Percentiles rank a stretch among this genome's conserved stretches.
Evolutionary conservation across 2,113 vertebrate genomes (phyloP).

Genomic region (Synchiropus splendidus): DNA sequence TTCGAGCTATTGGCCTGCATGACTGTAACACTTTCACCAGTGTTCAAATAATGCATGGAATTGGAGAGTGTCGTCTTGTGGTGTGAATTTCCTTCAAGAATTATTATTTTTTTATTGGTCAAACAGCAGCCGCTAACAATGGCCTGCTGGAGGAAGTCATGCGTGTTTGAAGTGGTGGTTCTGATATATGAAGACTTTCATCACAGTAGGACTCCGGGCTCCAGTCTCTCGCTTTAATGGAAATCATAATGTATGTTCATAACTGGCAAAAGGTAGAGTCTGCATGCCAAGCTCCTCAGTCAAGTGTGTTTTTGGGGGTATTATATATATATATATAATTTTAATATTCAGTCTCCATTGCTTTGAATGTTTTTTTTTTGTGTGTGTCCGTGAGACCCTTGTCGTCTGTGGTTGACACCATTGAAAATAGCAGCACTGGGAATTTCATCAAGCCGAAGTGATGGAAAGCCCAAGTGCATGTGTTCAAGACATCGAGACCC

Average conservation of each 20-base stretch:
- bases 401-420: too few relatives aligned
- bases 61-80: constrained; percentile 25
- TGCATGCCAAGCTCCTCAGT: constrained; percentile 26
- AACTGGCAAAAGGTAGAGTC: constrained; percentile 40
- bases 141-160: constrained; percentile 40
- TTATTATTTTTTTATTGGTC: constrained; percentile 55
- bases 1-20: too few relatives aligned
- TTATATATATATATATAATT: too few relatives aligned
- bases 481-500: constrained; percentile 10
- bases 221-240: constrained; percentile 47
- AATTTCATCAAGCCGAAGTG: constrained; percentile 40
- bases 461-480: constrained; percentile 16
- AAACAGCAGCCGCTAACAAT: constrained; percentile 49
- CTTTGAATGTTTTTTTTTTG: too few relatives aligned
- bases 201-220: constrained; percentile 40
- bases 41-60: constrained; percentile 3
- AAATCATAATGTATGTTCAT: constrained; percentile 66
- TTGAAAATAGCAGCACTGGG: constrained; percentile 10
- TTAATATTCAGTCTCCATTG: too few relatives aligned
- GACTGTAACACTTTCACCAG: too few relatives aligned
- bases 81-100: constrained; percentile 12
- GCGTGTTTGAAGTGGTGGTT: constrained; percentile 50
- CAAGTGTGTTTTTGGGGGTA: too few relatives aligned
- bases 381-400: too few relatives aligned
- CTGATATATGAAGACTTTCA: constrained; percentile 57